Percentiles rank a stretch among this genome's conserved stretches.
These are phyloP conservation scores for Mastacembelus armatus DNA, from an alignment of 2,797 vertebrate species.

Conservation along the genomic window DNA sequence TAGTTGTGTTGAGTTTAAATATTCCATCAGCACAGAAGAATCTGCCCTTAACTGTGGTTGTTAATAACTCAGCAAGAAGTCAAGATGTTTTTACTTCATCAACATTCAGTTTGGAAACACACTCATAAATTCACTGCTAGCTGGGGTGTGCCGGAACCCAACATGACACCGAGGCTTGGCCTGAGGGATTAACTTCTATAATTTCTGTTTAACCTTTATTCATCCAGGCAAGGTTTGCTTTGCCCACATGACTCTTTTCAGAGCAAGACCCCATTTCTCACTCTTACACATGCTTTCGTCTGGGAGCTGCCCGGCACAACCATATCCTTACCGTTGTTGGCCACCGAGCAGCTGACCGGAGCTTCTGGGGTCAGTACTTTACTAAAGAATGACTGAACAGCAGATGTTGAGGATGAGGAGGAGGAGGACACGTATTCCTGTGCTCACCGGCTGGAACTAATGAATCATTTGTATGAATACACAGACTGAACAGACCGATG, in stretches of 20 bases:
- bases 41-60: not conserved
- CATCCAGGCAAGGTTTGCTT: slow-evolving; percentile 1
- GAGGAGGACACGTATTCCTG: not conserved
- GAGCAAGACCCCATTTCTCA: not conserved
- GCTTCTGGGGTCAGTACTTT: not conserved
- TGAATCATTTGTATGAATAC: not conserved
- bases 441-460: not conserved
- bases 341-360: not conserved
- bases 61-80: not conserved
- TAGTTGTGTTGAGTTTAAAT: too few relatives aligned
- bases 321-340: not conserved
- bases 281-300: not conserved
- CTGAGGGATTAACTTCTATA: not conserved
- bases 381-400: not conserved
- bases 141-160: not conserved
- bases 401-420: not conserved
- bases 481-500: not conserved
- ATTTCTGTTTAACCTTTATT: slow-evolving; percentile 22
- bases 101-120: not conserved
- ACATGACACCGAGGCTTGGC: not conserved
- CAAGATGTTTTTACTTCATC: not conserved
- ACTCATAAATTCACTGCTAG: not conserved
- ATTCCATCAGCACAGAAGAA: too few relatives aligned
- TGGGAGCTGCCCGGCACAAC: not conserved
- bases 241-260: not conserved